These are phyloP conservation scores for Crocallis elinguaria DNA, from an alignment of 2,888 invertebrate genomes.

Conservation along the genomic window DNA sequence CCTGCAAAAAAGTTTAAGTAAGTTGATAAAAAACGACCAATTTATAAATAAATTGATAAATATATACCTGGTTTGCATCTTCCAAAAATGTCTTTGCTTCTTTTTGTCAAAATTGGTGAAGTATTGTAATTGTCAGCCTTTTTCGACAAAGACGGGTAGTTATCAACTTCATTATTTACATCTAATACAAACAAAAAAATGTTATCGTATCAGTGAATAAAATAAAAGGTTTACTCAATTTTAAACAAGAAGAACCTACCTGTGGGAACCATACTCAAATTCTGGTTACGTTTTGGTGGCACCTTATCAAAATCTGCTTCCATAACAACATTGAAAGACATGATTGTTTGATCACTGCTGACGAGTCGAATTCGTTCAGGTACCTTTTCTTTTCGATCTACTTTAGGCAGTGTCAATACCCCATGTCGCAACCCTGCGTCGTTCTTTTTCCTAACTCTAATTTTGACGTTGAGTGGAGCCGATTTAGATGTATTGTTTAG, in stretches of 20 bases:
- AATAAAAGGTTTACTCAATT: too few relatives aligned
- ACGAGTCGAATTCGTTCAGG: slow-evolving; percentile 56
- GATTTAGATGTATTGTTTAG: slow-evolving; percentile 41
- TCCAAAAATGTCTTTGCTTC: slow-evolving; percentile 59
- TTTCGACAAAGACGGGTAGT: slow-evolving; percentile 41
- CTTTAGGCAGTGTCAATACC: slow-evolving; percentile 52
- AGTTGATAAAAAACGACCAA: not conserved
- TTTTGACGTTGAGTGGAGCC: slow-evolving; percentile 65
- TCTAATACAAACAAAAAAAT: not conserved
- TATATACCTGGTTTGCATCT: slow-evolving; percentile 71
- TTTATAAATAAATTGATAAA: not conserved
- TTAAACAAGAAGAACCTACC: slow-evolving; percentile 42
- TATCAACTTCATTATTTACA: not conserved
- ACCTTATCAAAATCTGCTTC: slow-evolving; percentile 54
- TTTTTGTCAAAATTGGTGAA: slow-evolving; percentile 30
- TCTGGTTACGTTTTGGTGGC: slow-evolving; percentile 44
- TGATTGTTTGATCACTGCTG: slow-evolving; percentile 71
- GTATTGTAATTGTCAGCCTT: slow-evolving; percentile 32
- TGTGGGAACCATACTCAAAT: slow-evolving; percentile 52
- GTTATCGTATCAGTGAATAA: too few relatives aligned
- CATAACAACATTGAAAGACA: slow-evolving; percentile 69
- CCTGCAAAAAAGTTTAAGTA: slow-evolving; percentile 49
- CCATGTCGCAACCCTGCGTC: slow-evolving; percentile 44
- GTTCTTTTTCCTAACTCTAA: slow-evolving; percentile 64
- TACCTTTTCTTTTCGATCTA: slow-evolving; percentile 31